Conservation (phyloP, 2,888 invertebrate genomes). For the Coenonympha arcania region DNA sequence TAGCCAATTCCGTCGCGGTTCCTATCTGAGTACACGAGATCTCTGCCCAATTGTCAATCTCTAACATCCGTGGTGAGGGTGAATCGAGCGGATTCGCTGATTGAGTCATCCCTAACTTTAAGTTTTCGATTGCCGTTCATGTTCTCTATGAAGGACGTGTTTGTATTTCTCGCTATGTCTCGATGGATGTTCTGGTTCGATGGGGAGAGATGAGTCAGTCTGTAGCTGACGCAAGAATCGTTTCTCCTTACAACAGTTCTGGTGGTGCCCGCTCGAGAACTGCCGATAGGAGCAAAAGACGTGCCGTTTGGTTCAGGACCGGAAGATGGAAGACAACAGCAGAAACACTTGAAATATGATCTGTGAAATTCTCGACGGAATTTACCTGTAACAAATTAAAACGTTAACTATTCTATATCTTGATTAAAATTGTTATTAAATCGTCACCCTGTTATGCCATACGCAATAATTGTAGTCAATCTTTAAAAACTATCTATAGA, state of each 20-base stretch:
- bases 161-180: conserved; percentile 57
- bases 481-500: too few species aligned
- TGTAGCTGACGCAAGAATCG: conserved; percentile 65
- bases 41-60: conserved; percentile 60
- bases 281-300: conserved; percentile 63
- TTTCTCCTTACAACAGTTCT: conserved; percentile 62
- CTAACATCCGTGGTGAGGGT: conserved; percentile 57
- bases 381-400: conserved; percentile 76
- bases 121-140: conserved; percentile 58
- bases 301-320: conserved; percentile 57
- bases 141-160: conserved; percentile 67
- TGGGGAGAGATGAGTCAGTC: conserved; percentile 63
- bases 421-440: not conserved
- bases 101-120: conserved; percentile 57
- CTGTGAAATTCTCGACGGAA: conserved; percentile 81
- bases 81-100: conserved; percentile 62
- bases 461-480: too few species aligned
- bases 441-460: too few species aligned
- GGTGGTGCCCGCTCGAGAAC: conserved; percentile 61
- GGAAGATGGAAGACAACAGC: conserved; percentile 51
- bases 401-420: conserved; percentile 4
- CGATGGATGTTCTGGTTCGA: conserved; percentile 65
- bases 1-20: conserved; percentile 48
- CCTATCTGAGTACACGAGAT: conserved; percentile 39
- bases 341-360: conserved; percentile 78